Conservation (phyloP, 2,888 invertebrate genomes). For the Apodemia zela region DNA sequence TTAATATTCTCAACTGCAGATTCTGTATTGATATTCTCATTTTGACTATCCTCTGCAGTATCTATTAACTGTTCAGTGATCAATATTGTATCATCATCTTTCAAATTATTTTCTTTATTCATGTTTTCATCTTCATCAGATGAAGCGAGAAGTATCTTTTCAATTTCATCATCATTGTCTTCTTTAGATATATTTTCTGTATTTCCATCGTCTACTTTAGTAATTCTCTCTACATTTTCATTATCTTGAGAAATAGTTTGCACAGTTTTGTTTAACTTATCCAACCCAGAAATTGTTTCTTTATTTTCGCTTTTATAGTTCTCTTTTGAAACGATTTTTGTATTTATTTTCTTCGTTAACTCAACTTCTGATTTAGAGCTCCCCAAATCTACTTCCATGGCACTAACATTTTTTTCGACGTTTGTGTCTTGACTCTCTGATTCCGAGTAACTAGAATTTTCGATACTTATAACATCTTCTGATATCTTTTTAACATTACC, state of each 20-base stretch:
- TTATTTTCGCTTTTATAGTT: not conserved
- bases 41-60: not conserved
- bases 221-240: constrained; percentile 13
- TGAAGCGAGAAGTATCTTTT: constrained; percentile 54
- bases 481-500: constrained; percentile 35
- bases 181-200: constrained; percentile 31
- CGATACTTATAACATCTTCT: constrained; percentile 63
- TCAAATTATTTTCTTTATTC: constrained; percentile 25
- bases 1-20: not conserved
- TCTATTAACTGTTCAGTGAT: constrained; percentile 24
- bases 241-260: constrained; percentile 16
- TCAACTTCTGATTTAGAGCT: constrained; percentile 37
- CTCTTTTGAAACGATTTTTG: not conserved
- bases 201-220: constrained; percentile 10
- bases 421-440: constrained; percentile 42
- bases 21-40: not conserved
- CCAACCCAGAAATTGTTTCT: not conserved
- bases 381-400: constrained; percentile 23
- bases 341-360: constrained; percentile 25
- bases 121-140: constrained; percentile 47
- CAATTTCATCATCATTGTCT: constrained; percentile 42
- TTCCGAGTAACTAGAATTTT: constrained; percentile 69
- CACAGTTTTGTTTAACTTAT: not conserved
- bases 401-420: constrained; percentile 27
- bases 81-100: constrained; percentile 30